phyloP scores from a whole-genome alignment of 2,113 vertebrate species.

The Pollachius pollachius region DNA sequence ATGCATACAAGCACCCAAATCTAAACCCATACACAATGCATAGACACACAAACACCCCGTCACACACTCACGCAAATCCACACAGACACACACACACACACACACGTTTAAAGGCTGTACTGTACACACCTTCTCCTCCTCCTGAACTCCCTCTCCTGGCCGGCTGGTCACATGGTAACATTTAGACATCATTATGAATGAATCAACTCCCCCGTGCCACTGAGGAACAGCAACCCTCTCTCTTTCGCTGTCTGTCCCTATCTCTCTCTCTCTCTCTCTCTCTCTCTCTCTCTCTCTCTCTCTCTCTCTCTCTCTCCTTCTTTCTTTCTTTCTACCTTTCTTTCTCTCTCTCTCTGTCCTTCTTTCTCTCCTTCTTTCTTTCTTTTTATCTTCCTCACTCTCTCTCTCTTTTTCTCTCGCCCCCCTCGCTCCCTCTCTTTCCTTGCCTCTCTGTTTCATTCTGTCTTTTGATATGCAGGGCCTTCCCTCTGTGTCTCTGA shows the following conservation, averaged over 20 bases:
- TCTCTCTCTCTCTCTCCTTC: conserved; percentile 28
- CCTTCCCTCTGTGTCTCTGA: conserved; percentile 13
- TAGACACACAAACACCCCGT: conserved; percentile 20
- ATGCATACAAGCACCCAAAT: conserved; percentile 8
- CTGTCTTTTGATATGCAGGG: conserved; percentile 58
- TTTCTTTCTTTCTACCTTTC: conserved; percentile 20
- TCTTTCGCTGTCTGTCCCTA: conserved; percentile 36
- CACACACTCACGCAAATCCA: conserved; percentile 2
- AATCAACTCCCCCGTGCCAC: conserved; percentile 34
- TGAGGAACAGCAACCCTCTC: conserved; percentile 41
- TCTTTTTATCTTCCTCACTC: no score
- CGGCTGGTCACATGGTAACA: conserved; percentile 45
- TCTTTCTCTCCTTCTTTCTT: conserved; percentile 30
- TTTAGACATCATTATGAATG: conserved; percentile 48
- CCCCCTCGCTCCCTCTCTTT: neutral
- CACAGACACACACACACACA: conserved; percentile 22
- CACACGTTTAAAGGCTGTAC: neutral
- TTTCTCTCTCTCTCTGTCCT: conserved; percentile 12
- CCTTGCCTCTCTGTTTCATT: conserved; percentile 38
- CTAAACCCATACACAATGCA: no score
- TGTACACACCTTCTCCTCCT: conserved; percentile 13
- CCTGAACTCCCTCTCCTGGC: conserved; percentile 25
- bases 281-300: conserved; percentile 19
- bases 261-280: conserved; percentile 56
- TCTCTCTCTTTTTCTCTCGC: no score